Evolutionary conservation across 2,888 invertebrate genomes (phyloP).

Genomic region (Conchocele bisecta): DNA sequence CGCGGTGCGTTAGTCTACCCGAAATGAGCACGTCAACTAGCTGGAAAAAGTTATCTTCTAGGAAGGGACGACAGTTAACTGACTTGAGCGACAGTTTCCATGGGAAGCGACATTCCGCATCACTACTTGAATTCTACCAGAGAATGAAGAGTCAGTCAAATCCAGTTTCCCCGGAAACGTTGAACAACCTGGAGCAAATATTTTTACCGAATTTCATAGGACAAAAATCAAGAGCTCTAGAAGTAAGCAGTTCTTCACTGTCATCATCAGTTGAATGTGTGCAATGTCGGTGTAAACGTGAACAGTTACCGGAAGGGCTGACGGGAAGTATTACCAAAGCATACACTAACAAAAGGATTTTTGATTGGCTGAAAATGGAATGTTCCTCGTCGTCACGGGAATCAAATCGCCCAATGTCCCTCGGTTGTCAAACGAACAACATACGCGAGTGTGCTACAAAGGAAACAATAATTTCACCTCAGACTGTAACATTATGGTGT

Average conservation of each 20-base stretch:
- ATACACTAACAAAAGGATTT: slow-evolving; percentile 62
- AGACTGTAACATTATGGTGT: slow-evolving; percentile 75
- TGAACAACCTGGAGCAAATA: slow-evolving; percentile 72
- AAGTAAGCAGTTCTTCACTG: slow-evolving; percentile 55
- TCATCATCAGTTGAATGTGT: slow-evolving; percentile 47
- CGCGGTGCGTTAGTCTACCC: slow-evolving; percentile 72
- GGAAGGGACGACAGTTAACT: slow-evolving; percentile 55
- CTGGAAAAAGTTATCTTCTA: slow-evolving; percentile 61
- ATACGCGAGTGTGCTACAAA: slow-evolving; percentile 48
- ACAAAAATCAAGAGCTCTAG: slow-evolving; percentile 42
- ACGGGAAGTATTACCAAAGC: slow-evolving; percentile 46
- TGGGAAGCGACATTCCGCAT: slow-evolving; percentile 72
- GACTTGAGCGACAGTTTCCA: slow-evolving; percentile 71
- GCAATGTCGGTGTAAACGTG: slow-evolving; percentile 49
- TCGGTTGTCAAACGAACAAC: slow-evolving; percentile 59
- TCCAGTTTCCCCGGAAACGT: slow-evolving; percentile 73
- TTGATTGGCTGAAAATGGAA: slow-evolving; percentile 65
- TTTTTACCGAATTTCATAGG: slow-evolving; percentile 65
- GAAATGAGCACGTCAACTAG: slow-evolving; percentile 61
- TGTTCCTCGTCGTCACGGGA: slow-evolving; percentile 42
- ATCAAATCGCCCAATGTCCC: slow-evolving; percentile 50
- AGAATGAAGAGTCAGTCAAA: slow-evolving; percentile 71
- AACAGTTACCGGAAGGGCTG: slow-evolving; percentile 12
- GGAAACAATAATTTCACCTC: slow-evolving; percentile 71
- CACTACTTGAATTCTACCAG: slow-evolving; percentile 76